Percentiles rank a stretch among this genome's conserved stretches.
phyloP scores from a whole-genome alignment of 2,888 invertebrate species.

The Lagria hirta region DNA sequence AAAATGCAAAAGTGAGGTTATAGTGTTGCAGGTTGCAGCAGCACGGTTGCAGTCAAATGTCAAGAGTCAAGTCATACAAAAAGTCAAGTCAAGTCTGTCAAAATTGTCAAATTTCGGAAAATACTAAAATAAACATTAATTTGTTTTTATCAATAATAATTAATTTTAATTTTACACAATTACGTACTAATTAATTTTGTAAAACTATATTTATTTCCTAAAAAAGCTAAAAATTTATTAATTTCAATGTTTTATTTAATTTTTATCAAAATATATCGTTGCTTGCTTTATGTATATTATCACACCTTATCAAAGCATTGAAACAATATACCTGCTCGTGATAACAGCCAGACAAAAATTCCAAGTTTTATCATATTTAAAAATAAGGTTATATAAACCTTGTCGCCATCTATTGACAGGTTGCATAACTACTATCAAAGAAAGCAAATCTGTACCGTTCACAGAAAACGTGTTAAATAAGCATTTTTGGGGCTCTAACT shows the following conservation, averaged over 20 bases:
- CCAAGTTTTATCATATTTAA: background rate
- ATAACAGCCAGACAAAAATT: background rate
- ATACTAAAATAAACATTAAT: too few species aligned
- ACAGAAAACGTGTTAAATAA: slow-evolving; percentile 32
- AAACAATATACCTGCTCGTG: background rate
- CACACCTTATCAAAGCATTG: background rate
- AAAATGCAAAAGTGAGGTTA: too few species aligned
- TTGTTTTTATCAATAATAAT: too few species aligned
- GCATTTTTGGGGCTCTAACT: background rate
- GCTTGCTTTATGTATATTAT: background rate
- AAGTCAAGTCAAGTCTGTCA: too few species aligned
- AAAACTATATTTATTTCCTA: slow-evolving; percentile 5
- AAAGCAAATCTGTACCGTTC: slow-evolving; percentile 31
- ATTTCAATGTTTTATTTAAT: background rate
- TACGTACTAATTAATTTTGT: too few species aligned
- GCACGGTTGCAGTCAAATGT: too few species aligned
- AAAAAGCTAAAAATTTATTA: slow-evolving; percentile 1
- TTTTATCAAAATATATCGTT: background rate
- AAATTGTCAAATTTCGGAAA: too few species aligned
- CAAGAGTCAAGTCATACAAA: too few species aligned
- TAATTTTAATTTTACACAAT: too few species aligned
- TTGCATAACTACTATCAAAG: slow-evolving; percentile 2
- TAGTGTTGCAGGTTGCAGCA: too few species aligned
- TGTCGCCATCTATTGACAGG: slow-evolving; percentile 27
- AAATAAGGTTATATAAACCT: slow-evolving; percentile 24